phyloP scores from a whole-genome alignment of 2,888 invertebrate genomes.

The Agonopterix alstromeriana region DNA sequence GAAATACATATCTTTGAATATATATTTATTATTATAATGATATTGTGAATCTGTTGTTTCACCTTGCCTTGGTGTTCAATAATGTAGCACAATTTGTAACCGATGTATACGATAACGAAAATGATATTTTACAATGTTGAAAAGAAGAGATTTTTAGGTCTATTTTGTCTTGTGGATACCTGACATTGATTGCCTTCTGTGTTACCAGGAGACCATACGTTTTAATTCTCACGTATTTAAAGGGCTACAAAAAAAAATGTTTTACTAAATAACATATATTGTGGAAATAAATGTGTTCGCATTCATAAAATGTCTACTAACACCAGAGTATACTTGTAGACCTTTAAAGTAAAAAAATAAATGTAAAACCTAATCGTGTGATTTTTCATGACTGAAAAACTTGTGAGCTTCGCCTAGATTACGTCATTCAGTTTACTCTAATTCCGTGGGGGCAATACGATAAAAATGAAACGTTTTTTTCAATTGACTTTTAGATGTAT shows the following conservation, averaged over 20 bases:
- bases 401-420: conserved; percentile 46
- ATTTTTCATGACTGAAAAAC: conserved; percentile 48
- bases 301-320: conserved; percentile 25
- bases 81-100: conserved; percentile 74
- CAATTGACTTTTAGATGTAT: conserved; percentile 8
- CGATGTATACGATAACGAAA: conserved; percentile 72
- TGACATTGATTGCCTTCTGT: conserved; percentile 65
- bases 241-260: conserved; percentile 8
- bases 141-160: conserved; percentile 67
- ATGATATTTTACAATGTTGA: conserved; percentile 75
- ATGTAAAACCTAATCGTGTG: conserved; percentile 26
- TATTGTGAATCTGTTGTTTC: conserved; percentile 51
- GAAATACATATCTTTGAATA: conserved; percentile 62
- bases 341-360: conserved; percentile 1
- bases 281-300: conserved; percentile 2
- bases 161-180: conserved; percentile 66
- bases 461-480: neutral
- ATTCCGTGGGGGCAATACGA: conserved; percentile 17
- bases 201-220: conserved; percentile 59
- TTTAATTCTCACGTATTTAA: conserved; percentile 10
- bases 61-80: conserved; percentile 75
- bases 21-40: conserved; percentile 37
- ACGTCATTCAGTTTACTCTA: conserved; percentile 16
- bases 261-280: conserved; percentile 4
- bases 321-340: neutral